Percentiles rank a stretch among this genome's conserved stretches.
Evolutionary conservation across 2,113 vertebrate species (phyloP).

Genomic region (Meleagris gallopavo): DNA sequence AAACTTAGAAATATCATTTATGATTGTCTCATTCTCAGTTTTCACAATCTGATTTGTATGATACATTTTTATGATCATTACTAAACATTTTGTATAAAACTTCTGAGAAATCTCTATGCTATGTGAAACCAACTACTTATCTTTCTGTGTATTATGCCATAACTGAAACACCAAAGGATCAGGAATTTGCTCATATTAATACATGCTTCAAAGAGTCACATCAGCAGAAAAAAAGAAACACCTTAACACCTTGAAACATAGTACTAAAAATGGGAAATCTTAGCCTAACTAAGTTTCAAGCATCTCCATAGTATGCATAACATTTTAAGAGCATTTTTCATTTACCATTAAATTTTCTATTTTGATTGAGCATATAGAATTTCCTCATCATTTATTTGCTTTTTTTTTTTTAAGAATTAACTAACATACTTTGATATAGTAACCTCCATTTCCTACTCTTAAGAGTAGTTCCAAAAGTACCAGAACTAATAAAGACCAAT

Average conservation of each 20-base stretch:
- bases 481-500: not conserved
- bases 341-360: not conserved
- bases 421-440: slow-evolving; percentile 12
- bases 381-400: not conserved
- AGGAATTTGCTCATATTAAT: not conserved
- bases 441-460: not conserved
- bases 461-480: not conserved
- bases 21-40: not conserved
- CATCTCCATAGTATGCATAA: not conserved
- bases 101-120: not conserved
- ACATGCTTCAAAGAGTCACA: not conserved
- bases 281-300: not conserved
- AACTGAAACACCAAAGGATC: not conserved
- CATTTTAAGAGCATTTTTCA: not conserved
- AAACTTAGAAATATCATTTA: not conserved
- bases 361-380: not conserved
- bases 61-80: not conserved
- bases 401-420: not conserved
- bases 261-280: not conserved
- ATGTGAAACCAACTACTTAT: not conserved
- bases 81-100: not conserved
- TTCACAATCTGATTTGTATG: not conserved
- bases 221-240: not conserved
- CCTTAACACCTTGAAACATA: not conserved
- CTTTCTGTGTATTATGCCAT: not conserved